A percentile compares a stretch with the other conserved stretches of the same genome.
phyloP scores from a whole-genome alignment of 2,113 vertebrate genomes.

The Datnioides undecimradiatus region DNA sequence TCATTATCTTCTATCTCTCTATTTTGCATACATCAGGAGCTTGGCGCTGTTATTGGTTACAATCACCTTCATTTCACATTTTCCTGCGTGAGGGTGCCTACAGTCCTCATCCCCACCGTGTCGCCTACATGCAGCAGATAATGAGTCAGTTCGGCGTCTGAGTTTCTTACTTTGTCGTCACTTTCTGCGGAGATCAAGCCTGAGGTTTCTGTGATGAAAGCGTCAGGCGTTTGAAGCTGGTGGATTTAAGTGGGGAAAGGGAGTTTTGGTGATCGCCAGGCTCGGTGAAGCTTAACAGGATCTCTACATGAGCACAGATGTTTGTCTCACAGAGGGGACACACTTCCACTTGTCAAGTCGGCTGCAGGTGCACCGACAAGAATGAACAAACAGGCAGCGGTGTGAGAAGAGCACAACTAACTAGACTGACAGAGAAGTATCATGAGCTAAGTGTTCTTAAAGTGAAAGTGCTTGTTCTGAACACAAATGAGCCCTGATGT shows the following conservation, averaged over 20 bases:
- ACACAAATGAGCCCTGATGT: not conserved
- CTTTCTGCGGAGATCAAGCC: slow-evolving; percentile 9
- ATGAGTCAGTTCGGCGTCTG: slow-evolving; percentile 45
- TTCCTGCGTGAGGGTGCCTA: not conserved
- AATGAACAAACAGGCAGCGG: slow-evolving; percentile 18
- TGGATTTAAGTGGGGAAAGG: slow-evolving; percentile 28
- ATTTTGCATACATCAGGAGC: slow-evolving; percentile 74
- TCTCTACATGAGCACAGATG: slow-evolving; percentile 50
- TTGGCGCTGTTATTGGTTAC: slow-evolving; percentile 53
- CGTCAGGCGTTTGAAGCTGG: slow-evolving; percentile 23
- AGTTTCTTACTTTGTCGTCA: slow-evolving; percentile 17
- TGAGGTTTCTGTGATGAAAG: slow-evolving; percentile 4
- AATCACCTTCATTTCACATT: slow-evolving; percentile 46
- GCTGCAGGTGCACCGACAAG: slow-evolving; percentile 15
- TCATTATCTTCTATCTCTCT: slow-evolving; percentile 80
- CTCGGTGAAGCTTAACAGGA: slow-evolving; percentile 45
- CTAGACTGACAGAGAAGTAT: not conserved
- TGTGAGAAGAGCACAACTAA: not conserved
- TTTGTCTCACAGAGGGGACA: slow-evolving; percentile 39
- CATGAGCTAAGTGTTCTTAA: not conserved
- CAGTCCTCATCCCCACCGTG: slow-evolving; percentile 16
- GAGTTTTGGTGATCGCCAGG: slow-evolving; percentile 45
- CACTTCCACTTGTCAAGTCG: slow-evolving; percentile 32
- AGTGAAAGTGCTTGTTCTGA: not conserved
- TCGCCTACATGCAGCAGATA: slow-evolving; percentile 6